Evolutionary conservation across 2,888 invertebrate species (phyloP), one percentile per base, ranked within the genome.

Genomic region (Diarsia dahlii): DNA sequence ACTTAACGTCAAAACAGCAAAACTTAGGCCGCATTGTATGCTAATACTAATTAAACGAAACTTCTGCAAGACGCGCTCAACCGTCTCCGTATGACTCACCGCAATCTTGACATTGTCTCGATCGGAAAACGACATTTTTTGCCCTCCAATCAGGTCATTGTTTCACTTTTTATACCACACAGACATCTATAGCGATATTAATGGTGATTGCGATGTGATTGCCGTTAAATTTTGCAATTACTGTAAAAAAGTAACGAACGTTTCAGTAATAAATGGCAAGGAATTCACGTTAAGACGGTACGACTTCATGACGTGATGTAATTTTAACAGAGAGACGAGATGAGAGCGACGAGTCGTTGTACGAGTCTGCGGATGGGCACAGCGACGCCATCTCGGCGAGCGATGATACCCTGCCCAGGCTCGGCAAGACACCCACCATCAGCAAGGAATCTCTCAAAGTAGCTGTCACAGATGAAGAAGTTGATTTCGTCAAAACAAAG

Each of bases 361-460:
- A 96, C 91, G 96, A 96, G 87, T 96, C 96, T 34, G 96, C 96
- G 8, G 96, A 96, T 77, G 94, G 96, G 54, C 96, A 96, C 85
- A 96, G 96, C 80, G 96, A 96, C 79, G 93, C 93, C 13, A 95
- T 96, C 78, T 96, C 96, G 2, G 96, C 95, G 34, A 96, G 96
- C 76, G 96, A 96, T 72, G 95, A 96, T 70, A 94, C 95, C 0
- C 71, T 96, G 0, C 93, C 96, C 0, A 90, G 94, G 50, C 92
- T 96, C 15, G 87, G 93, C 66, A 95, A 94, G 84, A 95, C 96
- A 18, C 96, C 95, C 0, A 94, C 96, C 2, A 94, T 96, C 77
- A 96, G 96, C 90, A 96, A 96, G 76, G 96, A 96, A 86, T 96
- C 96, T 45, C 93, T 96, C 0, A 96, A 96, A 89, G 85, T 96